phyloP scores from a whole-genome alignment of 1,140 invertebrate species.

The Batillaria attramentaria region DNA sequence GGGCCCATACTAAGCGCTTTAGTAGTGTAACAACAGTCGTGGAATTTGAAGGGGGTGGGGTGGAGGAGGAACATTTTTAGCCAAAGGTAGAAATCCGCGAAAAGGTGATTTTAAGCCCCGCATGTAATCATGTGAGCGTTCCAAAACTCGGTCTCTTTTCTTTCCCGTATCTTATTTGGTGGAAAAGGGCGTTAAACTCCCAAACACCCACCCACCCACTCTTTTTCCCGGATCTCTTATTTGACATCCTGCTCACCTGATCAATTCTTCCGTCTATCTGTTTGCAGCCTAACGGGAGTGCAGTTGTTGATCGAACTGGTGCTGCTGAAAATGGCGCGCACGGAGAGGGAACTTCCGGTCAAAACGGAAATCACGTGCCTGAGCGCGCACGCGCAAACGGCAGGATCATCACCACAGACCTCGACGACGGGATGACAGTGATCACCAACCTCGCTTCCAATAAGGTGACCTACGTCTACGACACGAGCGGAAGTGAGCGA shows the following conservation, averaged over 20 bases:
- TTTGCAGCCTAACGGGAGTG: conserved; percentile 22
- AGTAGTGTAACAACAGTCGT: no score
- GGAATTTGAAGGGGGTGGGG: no score
- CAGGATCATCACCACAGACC: conserved; percentile 34
- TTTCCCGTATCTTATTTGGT: no score
- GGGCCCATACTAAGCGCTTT: no score
- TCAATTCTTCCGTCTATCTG: no score
- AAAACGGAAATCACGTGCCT: neutral
- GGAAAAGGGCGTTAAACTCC: no score
- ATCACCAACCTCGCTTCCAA: conserved; percentile 29
- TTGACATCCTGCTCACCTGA: no score
- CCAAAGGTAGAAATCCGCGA: no score
- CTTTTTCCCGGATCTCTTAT: no score
- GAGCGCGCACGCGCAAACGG: conserved; percentile 15
- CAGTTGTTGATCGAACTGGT: neutral
- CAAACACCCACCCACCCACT: no score
- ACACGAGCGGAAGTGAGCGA: neutral
- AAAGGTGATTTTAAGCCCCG: neutral
- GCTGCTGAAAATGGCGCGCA: neutral
- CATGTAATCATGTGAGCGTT: neutral
- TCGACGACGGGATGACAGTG: conserved; percentile 41
- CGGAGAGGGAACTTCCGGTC: neutral
- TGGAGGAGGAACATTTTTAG: no score
- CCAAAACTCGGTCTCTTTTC: no score
- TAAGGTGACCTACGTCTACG: conserved; percentile 14